Evolutionary conservation across 2,888 invertebrate species (phyloP).

Genomic region (Bruchidius siliquastri): DNA sequence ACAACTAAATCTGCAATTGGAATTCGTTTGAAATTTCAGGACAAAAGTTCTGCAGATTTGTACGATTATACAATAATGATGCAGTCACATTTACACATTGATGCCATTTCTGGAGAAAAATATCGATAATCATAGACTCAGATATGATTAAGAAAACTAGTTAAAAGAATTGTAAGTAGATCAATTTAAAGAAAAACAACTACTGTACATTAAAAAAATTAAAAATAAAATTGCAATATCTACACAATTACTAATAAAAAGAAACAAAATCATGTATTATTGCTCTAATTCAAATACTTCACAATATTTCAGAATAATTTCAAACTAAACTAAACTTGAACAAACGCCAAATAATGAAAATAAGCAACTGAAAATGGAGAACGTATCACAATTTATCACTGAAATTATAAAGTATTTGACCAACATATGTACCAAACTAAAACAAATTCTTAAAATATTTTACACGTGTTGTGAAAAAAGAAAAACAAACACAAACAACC

Average conservation of each 20-base stretch:
- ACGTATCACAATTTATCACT: conserved; percentile 16
- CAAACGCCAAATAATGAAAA: conserved; percentile 8
- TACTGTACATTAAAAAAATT: neutral
- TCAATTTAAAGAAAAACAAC: neutral
- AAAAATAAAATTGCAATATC: neutral
- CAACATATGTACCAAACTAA: neutral
- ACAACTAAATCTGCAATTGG: too few species aligned
- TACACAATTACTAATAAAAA: neutral
- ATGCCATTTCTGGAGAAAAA: neutral
- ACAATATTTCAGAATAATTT: conserved; percentile 15
- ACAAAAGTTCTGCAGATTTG: too few species aligned
- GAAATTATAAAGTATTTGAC: neutral
- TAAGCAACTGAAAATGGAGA: conserved; percentile 11
- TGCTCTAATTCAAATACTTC: conserved; percentile 21
- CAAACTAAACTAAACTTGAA: conserved; percentile 11
- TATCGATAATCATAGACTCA: neutral
- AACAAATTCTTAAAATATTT: neutral
- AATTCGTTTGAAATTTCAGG: too few species aligned
- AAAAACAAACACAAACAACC: neutral
- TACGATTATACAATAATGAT: neutral
- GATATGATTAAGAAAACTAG: neutral
- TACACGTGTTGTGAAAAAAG: neutral
- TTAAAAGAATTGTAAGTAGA: neutral
- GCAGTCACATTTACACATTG: neutral
- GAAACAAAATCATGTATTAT: conserved; percentile 7